These are phyloP conservation scores for Autographa gamma DNA, from an alignment of 2,888 invertebrate species.

Conservation along the genomic window DNA sequence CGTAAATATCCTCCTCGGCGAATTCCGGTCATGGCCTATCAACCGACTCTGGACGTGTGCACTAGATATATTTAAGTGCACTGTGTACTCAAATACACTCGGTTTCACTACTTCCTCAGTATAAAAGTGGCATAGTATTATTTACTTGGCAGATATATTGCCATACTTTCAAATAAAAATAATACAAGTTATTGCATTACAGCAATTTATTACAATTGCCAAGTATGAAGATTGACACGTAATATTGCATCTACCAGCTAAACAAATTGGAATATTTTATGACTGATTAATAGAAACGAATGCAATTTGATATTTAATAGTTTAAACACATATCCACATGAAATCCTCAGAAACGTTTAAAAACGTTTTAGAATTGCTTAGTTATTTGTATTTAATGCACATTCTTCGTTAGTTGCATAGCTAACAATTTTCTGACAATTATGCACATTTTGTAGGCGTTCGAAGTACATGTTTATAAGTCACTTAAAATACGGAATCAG, in stretches of 20 bases:
- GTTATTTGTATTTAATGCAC: neutral
- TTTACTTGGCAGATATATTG: too few species aligned
- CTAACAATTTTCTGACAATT: neutral
- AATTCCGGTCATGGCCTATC: too few species aligned
- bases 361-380: neutral
- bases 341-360: neutral
- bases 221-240: too few species aligned
- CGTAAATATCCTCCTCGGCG: neutral
- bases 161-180: too few species aligned
- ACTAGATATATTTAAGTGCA: too few species aligned
- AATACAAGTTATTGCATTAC: neutral
- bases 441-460: neutral
- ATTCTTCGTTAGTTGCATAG: conserved; percentile 4
- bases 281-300: neutral
- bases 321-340: neutral
- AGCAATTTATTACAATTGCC: neutral
- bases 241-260: too few species aligned
- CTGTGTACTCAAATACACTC: too few species aligned
- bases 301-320: neutral
- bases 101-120: too few species aligned
- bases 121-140: too few species aligned
- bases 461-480: neutral
- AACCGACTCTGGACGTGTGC: too few species aligned
- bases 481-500: neutral
- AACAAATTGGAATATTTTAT: too few species aligned